A percentile compares a stretch with the other conserved stretches of the same genome.
Conservation (phyloP, 2,113 vertebrate species). For the Albula glossodonta region DNA sequence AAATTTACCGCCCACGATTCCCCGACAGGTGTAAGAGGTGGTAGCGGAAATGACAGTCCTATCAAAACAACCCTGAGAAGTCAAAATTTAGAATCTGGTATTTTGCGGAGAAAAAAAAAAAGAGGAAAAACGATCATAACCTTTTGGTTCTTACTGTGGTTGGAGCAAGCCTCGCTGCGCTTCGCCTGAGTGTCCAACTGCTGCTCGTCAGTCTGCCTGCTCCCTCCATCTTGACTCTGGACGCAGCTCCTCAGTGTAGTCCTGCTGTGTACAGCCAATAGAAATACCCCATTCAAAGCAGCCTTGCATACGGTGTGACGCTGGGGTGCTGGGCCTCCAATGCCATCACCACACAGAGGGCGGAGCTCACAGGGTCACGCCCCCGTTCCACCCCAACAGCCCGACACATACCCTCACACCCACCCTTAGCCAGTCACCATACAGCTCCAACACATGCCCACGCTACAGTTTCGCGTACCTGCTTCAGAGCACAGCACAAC, state of each 20-base stretch:
- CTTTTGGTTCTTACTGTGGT: constrained; percentile 79
- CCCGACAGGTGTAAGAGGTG: constrained; percentile 11
- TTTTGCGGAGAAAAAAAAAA: constrained; percentile 16
- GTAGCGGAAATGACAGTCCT: constrained; percentile 41
- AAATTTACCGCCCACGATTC: constrained; percentile 19
- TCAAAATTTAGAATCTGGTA: constrained; percentile 15
- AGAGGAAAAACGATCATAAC: constrained; percentile 64
- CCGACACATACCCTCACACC: background rate
- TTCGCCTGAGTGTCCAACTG: constrained; percentile 76
- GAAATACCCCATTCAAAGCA: constrained; percentile 80
- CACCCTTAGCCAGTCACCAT: background rate
- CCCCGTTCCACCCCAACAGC: background rate
- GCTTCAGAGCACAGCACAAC: background rate
- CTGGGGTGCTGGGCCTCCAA: background rate
- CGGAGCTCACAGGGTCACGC: background rate
- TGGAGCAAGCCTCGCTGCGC: constrained; percentile 78
- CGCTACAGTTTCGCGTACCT: background rate
- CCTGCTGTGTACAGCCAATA: constrained; percentile 70
- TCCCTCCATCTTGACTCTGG: constrained; percentile 65
- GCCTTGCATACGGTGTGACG: constrained; percentile 50
- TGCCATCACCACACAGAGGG: constrained; percentile 12
- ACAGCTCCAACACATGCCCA: background rate
- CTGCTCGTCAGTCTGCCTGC: constrained; percentile 80
- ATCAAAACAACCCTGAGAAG: background rate
- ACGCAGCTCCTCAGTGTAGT: constrained; percentile 60